A percentile compares a stretch with the other conserved stretches of the same genome.
Evolutionary conservation across 2,888 invertebrate species (phyloP).

Genomic region (Phasia obesa): DNA sequence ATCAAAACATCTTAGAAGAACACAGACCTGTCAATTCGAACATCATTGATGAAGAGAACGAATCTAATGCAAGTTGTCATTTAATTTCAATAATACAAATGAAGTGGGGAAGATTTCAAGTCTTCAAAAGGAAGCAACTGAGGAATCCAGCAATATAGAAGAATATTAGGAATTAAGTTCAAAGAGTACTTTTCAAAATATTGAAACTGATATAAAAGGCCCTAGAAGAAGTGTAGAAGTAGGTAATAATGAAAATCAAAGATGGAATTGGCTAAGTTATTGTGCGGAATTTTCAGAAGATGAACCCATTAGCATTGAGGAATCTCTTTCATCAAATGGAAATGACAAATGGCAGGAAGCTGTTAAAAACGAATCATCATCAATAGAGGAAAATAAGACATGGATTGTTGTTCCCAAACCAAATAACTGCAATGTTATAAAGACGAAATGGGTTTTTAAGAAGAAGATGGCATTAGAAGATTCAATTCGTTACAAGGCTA

Average conservation of each 20-base stretch:
- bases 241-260: not conserved
- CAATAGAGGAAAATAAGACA: not conserved
- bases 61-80: not conserved
- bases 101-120: not conserved
- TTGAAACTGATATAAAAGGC: not conserved
- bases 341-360: no score
- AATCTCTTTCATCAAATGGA: no score
- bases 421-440: not conserved
- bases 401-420: not conserved
- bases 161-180: no score
- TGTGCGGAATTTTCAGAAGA: no score
- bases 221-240: constrained; percentile 7
- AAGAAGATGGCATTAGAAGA: not conserved
- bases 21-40: not conserved
- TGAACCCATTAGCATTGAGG: no score
- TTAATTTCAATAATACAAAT: not conserved
- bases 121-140: no score
- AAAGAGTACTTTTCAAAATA: no score
- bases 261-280: not conserved
- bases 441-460: not conserved
- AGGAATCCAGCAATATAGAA: no score
- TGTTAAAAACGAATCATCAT: no score
- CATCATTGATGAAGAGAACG: not conserved
- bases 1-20: not conserved
- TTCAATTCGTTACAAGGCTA: not conserved